These are phyloP conservation scores for Brachionus rubens DNA, from an alignment of 1,140 invertebrate species.

Conservation along the genomic window DNA sequence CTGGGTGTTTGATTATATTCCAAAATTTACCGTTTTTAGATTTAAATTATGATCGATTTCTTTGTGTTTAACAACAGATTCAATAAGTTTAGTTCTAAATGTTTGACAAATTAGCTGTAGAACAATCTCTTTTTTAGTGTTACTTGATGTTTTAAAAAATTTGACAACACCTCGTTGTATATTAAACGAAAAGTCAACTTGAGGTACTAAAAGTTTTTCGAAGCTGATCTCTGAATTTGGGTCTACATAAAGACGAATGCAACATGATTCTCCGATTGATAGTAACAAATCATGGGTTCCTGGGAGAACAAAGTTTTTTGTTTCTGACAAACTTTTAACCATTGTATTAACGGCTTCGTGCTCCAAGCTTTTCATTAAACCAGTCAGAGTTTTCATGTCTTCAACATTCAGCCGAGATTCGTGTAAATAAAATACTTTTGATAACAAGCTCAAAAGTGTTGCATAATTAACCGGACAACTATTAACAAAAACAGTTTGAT, in stretches of 20 bases:
- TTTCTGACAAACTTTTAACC: not conserved
- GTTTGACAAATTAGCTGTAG: not conserved
- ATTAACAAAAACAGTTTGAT: not conserved
- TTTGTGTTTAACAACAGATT: not conserved
- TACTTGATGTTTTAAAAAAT: not conserved
- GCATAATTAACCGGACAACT: conserved; percentile 9
- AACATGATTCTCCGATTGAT: conserved; percentile 14
- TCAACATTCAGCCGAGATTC: not conserved
- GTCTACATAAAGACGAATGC: not conserved
- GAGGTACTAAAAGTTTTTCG: not conserved
- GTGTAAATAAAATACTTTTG: not conserved
- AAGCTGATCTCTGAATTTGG: not conserved
- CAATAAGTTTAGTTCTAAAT: not conserved
- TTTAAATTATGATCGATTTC: conserved; percentile 13
- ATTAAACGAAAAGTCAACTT: not conserved
- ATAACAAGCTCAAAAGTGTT: not conserved
- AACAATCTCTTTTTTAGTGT: not conserved
- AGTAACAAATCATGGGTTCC: conserved; percentile 15
- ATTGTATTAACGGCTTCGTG: not conserved
- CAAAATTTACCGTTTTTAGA: conserved; percentile 1
- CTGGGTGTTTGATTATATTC: too few relatives aligned
- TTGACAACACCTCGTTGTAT: not conserved
- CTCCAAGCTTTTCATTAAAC: not conserved
- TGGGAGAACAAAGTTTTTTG: conserved; percentile 9
- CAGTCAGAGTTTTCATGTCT: not conserved